Evolutionary conservation across 2,888 invertebrate genomes (phyloP).

Genomic region (Latrodectus hesperus): DNA sequence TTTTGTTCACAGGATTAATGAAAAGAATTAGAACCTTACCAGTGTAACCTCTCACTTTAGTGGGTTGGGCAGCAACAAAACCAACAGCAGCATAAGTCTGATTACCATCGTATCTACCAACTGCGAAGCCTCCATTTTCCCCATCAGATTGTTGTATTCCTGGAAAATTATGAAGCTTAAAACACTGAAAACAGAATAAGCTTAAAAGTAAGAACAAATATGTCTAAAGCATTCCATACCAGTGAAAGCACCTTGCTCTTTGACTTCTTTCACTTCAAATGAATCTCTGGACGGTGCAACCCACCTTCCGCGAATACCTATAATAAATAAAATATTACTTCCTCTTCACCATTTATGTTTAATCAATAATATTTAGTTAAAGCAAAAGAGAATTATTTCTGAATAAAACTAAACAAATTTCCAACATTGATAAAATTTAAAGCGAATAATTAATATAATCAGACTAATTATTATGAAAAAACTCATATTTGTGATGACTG

Average conservation of each 20-base stretch:
- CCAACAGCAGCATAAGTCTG: constrained; percentile 22
- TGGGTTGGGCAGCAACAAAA: neutral
- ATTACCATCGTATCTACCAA: constrained; percentile 23
- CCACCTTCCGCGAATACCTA: constrained; percentile 21
- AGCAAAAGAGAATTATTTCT: too few species aligned
- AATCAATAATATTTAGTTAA: too few species aligned
- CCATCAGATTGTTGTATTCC: neutral
- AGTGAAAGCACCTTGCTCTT: neutral
- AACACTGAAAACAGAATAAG: too few species aligned
- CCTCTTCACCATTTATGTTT: too few species aligned
- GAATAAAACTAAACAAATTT: too few species aligned
- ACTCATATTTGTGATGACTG: too few species aligned
- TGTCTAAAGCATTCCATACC: constrained; percentile 4
- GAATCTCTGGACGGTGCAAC: constrained; percentile 15
- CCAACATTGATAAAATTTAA: too few species aligned
- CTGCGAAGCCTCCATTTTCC: neutral
- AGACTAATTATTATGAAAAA: too few species aligned
- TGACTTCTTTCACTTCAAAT: neutral
- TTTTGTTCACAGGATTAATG: too few species aligned
- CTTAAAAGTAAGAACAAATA: too few species aligned
- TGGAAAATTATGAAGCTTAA: neutral
- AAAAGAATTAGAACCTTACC: neutral
- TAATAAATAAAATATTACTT: neutral
- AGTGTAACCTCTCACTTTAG: constrained; percentile 13
- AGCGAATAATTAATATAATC: too few species aligned